A percentile compares a stretch with the other conserved stretches of the same genome.
These are phyloP conservation scores for Sylvilagus floridanus DNA, from an alignment of 2,797 vertebrate species.

Conservation along the genomic window DNA sequence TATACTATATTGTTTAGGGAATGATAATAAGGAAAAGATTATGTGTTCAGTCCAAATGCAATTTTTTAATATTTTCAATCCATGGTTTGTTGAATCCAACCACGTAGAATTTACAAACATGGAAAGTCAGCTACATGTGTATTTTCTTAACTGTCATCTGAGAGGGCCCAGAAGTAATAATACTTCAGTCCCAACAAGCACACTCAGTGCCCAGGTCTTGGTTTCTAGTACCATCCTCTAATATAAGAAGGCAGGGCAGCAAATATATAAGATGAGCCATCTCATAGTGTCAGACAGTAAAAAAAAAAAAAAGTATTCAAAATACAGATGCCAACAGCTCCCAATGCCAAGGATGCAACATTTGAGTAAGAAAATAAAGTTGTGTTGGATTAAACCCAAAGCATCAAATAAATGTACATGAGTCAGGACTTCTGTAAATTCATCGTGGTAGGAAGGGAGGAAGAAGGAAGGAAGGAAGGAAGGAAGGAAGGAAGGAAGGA, in stretches of 20 bases:
- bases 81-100: too few relatives aligned
- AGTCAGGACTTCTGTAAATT: not conserved
- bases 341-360: not conserved
- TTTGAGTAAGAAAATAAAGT: not conserved
- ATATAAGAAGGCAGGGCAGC: not conserved
- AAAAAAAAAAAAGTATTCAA: not conserved
- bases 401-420: not conserved
- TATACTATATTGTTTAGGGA: too few relatives aligned
- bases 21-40: too few relatives aligned
- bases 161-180: not conserved
- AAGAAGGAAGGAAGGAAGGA: not conserved
- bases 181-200: not conserved
- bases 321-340: not conserved
- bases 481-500: not conserved
- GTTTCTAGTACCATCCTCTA: conserved; percentile 4
- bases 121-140: not conserved
- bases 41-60: too few relatives aligned
- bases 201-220: not conserved
- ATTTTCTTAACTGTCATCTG: not conserved
- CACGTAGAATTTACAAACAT: too few relatives aligned
- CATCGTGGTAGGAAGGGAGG: too few relatives aligned
- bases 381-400: not conserved
- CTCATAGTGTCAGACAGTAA: not conserved
- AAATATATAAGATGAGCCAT: not conserved
- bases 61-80: too few relatives aligned